Base-by-base conservation (phyloP, 2,888 invertebrate genomes). In the Netelia melanura region DNA sequence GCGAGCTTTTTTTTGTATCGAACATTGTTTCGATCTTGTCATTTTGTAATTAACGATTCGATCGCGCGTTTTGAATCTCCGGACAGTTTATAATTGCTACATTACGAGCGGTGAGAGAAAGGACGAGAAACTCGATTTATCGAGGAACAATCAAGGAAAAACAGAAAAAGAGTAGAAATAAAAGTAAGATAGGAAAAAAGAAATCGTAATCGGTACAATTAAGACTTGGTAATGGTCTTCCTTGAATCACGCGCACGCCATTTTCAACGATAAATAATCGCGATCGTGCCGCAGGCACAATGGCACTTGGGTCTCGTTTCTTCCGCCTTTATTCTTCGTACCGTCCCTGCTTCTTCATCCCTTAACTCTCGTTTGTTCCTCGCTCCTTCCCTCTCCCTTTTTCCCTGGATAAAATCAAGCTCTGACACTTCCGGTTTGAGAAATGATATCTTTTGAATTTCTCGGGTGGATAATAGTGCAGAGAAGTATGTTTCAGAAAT, bases 251-350 rank as follows among this genome's bases (percentile, higher is more conserved):
- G 58, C 17, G 21, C 70, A 38, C 25, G 17, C 56, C 21, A 82
- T 78, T 58, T 54, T 30, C 8, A 62, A 44, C 56, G 62, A 82
- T 82, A 78, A 78, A 82, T 78, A 78, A 56, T 71, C 64, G 64
- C 44, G 44, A 78, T 64, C 64, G 44, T 56, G 70, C 56, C 52
- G 23, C 70, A 10, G 14, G 68, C 23, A 81, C 81, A 76, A 76
- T 70, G 62, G 52, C 56, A 58, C 68, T 56, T 14, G 52, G 54
- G 21, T 56, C 52, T 56, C 56, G 17, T 54, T 80, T 70, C 56
- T 54, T 21, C 11, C 38, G 14, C 48, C 64, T 43, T 48, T 21
- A 67, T 56, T 61, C 72, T 58, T 38, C 62, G 21, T 11, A 5
- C 30, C 54, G 17, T 58, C 62, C 52, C 61, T 56, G 48, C 43